Base-by-base conservation (phyloP, 1,140 invertebrate genomes). In the Drosophila sechellia region DNA sequence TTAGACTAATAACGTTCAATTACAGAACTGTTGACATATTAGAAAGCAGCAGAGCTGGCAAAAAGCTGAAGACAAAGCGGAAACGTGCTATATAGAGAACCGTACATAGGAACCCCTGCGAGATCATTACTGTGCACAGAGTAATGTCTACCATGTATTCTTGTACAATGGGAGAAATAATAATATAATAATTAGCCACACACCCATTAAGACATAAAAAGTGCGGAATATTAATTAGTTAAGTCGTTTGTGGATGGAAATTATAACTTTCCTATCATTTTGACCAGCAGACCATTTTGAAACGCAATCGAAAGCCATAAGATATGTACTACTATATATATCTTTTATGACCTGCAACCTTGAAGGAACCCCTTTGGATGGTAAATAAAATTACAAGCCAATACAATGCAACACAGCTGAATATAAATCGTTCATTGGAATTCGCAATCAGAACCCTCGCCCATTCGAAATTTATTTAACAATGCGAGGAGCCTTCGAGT, bases 1-100 rank as follows among this genome's bases (percentile, higher is more conserved):
- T 77, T 77, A 71, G 75, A 77, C 75, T 77, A 77, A 78, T 77
- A 77, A 77, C 74, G 74, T 78, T 77, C 74, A 77, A 77, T 77
- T 77, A 77, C 57, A 70, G 74, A 70, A 70, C 71, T 66, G 52
- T 70, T 70, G 75, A 77, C 74, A 70, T 78, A 77, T 77, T 77
- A 77, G 75, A 77, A 77, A 77, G 75, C 75, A 73, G 40, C 58
- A 68, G 35, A 48, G 46, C 20, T 22, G 48, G 63, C 27, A 57
- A 73, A 74, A 63, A 55, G 45, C 50, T 35, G 15, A 42, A 63
- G 61, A 74, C 34, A 43, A 64, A 74, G 64, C 60, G 39, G 70
- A 76, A 76, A 66, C 71, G 71, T 74, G 50, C 68, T 22, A 40
- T 22, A 34, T 43, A 68, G 27, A 46, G 8, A 37, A 4, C 10